Percentiles rank a stretch among this genome's conserved stretches.
Evolutionary conservation across 2,888 invertebrate species (phyloP).

Genomic region (Euproctis similis): DNA sequence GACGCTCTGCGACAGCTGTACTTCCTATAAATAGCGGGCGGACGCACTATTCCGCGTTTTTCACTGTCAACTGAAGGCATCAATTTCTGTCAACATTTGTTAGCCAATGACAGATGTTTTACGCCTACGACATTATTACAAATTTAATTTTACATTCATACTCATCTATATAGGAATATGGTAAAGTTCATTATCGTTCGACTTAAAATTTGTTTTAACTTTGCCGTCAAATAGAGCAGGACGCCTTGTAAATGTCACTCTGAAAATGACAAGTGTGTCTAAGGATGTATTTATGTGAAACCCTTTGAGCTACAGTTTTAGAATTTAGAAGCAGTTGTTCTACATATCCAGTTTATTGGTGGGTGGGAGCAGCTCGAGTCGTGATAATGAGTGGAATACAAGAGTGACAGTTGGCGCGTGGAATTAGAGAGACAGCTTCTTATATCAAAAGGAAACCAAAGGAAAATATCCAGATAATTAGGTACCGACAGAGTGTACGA

Average conservation of each 20-base stretch:
- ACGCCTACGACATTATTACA: slow-evolving; percentile 42
- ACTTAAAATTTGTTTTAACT: slow-evolving; percentile 8
- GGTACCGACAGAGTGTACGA: no score
- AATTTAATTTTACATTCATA: slow-evolving; percentile 12
- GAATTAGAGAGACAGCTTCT: background rate
- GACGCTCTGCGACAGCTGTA: slow-evolving; percentile 67
- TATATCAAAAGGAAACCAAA: background rate
- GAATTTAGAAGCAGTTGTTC: slow-evolving; percentile 31
- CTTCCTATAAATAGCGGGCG: slow-evolving; percentile 55
- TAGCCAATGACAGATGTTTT: slow-evolving; percentile 71
- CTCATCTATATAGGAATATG: slow-evolving; percentile 15
- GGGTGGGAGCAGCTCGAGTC: slow-evolving; percentile 11
- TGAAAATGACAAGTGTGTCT: slow-evolving; percentile 56
- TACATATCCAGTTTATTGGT: slow-evolving; percentile 26
- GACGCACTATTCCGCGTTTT: slow-evolving; percentile 70
- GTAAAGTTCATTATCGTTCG: slow-evolving; percentile 27
- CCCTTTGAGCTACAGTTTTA: slow-evolving; percentile 54
- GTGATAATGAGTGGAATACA: slow-evolving; percentile 21
- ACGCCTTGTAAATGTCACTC: slow-evolving; percentile 54
- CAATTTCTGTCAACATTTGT: slow-evolving; percentile 71
- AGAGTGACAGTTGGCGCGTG: slow-evolving; percentile 15
- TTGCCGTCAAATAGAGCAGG: slow-evolving; percentile 31
- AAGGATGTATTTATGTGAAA: slow-evolving; percentile 52
- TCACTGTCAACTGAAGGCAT: slow-evolving; percentile 69
- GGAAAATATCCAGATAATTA: no score